Conservation (phyloP, 1,140 invertebrate genomes). For the Atta texana region DNA sequence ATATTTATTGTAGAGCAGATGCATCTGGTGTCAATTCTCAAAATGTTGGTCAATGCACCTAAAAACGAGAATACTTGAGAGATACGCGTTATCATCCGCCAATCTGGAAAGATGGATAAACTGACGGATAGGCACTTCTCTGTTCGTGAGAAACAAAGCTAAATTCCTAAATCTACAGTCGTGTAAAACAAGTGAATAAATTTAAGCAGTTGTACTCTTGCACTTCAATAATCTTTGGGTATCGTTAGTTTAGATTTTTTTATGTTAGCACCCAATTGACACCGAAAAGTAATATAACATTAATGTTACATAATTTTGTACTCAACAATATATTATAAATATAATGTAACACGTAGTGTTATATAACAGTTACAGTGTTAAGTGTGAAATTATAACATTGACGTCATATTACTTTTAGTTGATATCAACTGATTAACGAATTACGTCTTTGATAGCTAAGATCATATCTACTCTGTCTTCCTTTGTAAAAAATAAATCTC, state of each 20-base stretch:
- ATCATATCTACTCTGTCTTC: too few relatives aligned
- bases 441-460: too few relatives aligned
- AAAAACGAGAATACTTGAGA: not conserved
- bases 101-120: not conserved
- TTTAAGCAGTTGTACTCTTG: not conserved
- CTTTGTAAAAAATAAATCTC: too few relatives aligned
- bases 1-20: slow-evolving; percentile 42
- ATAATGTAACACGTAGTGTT: too few relatives aligned
- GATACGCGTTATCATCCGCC: not conserved
- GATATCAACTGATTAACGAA: too few relatives aligned
- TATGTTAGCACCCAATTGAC: too few relatives aligned
- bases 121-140: not conserved
- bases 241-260: not conserved
- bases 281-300: too few relatives aligned
- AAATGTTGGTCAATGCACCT: slow-evolving; percentile 18
- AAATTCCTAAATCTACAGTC: not conserved
- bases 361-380: too few relatives aligned
- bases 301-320: too few relatives aligned
- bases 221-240: not conserved
- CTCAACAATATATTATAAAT: too few relatives aligned
- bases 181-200: not conserved
- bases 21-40: not conserved
- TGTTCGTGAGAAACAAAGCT: not conserved
- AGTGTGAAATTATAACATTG: too few relatives aligned
- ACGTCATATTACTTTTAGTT: too few relatives aligned